Conservation (phyloP, 1,140 invertebrate species). For the Drosophila orosa region DNA sequence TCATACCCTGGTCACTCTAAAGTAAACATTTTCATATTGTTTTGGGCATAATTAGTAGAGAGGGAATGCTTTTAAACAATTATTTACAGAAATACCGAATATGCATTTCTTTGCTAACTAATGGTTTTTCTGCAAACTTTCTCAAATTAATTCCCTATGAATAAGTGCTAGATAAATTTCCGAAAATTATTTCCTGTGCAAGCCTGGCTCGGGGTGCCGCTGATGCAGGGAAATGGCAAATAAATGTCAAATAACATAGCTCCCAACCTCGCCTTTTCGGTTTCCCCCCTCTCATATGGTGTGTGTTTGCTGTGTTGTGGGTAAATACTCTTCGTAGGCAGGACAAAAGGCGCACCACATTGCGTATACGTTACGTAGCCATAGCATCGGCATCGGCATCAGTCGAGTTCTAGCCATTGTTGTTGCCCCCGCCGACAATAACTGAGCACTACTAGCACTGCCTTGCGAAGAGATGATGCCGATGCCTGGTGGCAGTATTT, state of each 20-base stretch:
- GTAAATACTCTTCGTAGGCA: constrained; percentile 62
- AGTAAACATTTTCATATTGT: no score
- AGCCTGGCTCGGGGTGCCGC: constrained; percentile 20
- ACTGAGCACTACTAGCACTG: constrained; percentile 2
- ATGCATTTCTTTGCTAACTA: no score
- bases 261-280: constrained; percentile 19
- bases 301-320: constrained; percentile 47
- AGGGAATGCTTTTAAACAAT: no score
- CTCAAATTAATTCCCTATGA: neutral
- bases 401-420: constrained; percentile 22
- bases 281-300: constrained; percentile 16
- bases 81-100: no score
- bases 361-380: constrained; percentile 67
- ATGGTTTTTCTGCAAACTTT: no score
- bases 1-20: no score
- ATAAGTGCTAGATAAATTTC: neutral
- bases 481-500: constrained; percentile 50
- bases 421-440: constrained; percentile 15
- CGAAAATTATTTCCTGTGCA: constrained; percentile 6
- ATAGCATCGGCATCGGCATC: constrained; percentile 30
- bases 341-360: constrained; percentile 69
- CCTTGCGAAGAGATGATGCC: constrained; percentile 10
- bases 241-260: constrained; percentile 80
- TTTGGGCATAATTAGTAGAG: no score
- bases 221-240: constrained; percentile 72